Evolutionary conservation across 2,888 invertebrate genomes (phyloP), one percentile per base, ranked within the genome.

Genomic region (Podotricha telesiphe): DNA sequence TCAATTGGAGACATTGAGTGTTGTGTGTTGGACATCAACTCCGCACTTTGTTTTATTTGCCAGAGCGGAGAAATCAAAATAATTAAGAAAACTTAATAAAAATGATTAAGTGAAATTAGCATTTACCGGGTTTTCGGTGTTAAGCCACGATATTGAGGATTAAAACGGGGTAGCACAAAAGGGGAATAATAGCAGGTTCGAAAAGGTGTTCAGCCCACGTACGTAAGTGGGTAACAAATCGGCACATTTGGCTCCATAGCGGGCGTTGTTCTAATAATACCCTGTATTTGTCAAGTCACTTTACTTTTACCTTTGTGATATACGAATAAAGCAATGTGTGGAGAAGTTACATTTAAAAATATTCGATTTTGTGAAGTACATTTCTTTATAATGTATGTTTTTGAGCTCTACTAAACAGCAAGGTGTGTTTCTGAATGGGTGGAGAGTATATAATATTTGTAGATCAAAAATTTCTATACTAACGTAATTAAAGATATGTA

Each of bases 261-360:
- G 19, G 40, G 56, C 56, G 56, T 56, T 56, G 56, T 40, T 56
- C 40, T 56, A 56, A 40, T 56, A 56, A 56, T 56, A 37, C 56
- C 56, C 56, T 37, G 40, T 56, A 56, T 61, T 61, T 61, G 61
- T 61, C 61, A 61, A 61, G 61, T 62, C 62, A 62, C 48, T 45
- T 48, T 48, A 48, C 48, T 28, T 61, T 61, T 48, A 20, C 42
- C 15, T 28, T 28, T 34, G 48, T 15, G 62, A 59, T 59, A 34
- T 22, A 37, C 20, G 42, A 37, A 62, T 28, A 62, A 8, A 61
- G 45, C 11, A 13, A 28, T 17, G 17, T 48, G 17, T 37, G 48
- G 17, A 62, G 28, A 28, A 1, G 45, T 7, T 45, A 20, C 7
- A 28, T 37, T 28, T 28, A 28, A 28, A 28, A 28, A 55, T 8